Conservation (phyloP, 2,888 invertebrate genomes). For the Tipula confusa region DNA sequence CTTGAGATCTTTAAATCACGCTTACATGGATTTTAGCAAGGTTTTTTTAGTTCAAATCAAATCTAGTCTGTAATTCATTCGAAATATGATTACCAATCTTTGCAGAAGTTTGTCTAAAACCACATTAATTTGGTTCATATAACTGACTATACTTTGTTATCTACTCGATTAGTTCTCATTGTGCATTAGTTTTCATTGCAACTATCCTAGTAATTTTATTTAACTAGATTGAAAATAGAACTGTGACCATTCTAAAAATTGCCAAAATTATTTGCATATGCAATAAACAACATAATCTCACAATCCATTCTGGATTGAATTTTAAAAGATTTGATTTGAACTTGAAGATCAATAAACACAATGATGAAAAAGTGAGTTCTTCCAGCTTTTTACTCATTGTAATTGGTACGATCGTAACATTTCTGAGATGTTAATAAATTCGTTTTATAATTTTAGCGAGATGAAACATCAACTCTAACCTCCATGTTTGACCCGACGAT, state of each 20-base stretch:
- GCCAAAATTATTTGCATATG: too few species aligned
- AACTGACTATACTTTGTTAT: too few species aligned
- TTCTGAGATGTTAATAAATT: not conserved
- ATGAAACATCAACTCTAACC: slow-evolving; percentile 48
- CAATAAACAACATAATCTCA: not conserved
- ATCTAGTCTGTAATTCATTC: not conserved
- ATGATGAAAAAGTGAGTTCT: not conserved
- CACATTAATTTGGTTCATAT: too few species aligned
- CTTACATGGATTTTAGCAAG: not conserved
- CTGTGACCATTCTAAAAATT: too few species aligned
- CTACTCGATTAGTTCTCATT: too few species aligned
- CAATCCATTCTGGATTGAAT: not conserved
- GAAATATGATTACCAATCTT: not conserved
- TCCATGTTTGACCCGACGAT: slow-evolving; percentile 48
- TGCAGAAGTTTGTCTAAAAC: too few species aligned
- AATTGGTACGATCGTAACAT: not conserved
- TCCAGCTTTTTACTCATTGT: not conserved
- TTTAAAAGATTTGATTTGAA: not conserved
- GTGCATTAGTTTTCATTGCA: too few species aligned
- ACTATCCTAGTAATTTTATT: too few species aligned
- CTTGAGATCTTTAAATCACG: slow-evolving; percentile 33
- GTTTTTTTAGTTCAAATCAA: not conserved
- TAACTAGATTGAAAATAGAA: too few species aligned
- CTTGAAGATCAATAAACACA: not conserved
- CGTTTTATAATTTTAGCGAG: slow-evolving; percentile 44